A percentile compares a stretch with the other conserved stretches of the same genome.
phyloP scores from a whole-genome alignment of 2,797 vertebrate genomes.

The Melopsittacus undulatus region DNA sequence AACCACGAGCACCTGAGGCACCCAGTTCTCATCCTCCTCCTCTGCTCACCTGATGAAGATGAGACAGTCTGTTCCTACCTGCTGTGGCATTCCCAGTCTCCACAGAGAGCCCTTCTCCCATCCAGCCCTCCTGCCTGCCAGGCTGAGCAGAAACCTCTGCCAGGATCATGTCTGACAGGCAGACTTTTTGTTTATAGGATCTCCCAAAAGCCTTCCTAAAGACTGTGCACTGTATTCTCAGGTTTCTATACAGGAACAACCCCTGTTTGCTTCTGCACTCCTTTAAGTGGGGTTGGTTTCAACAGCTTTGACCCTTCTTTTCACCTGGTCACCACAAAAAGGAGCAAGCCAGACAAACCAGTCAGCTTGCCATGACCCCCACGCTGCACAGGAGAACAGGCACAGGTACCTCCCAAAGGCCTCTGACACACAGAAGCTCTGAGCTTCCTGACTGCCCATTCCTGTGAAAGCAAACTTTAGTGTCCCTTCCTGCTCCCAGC shows the following conservation, averaged over 20 bases:
- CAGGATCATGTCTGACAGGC: background rate
- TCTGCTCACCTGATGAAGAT: background rate
- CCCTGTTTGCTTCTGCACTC: background rate
- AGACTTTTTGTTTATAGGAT: background rate
- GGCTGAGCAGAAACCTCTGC: background rate
- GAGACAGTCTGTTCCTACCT: background rate
- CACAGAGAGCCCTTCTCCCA: background rate
- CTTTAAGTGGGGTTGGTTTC: rapidly evolving
- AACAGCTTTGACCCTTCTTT: background rate
- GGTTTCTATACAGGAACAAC: background rate
- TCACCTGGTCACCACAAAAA: background rate
- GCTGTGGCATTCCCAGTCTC: background rate
- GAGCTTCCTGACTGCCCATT: background rate
- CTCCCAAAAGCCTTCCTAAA: background rate
- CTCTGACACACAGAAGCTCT: background rate
- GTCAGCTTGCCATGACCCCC: background rate
- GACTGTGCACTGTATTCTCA: background rate
- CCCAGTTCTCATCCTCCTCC: conserved; percentile 4
- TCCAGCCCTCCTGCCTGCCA: background rate
- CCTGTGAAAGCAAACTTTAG: background rate
- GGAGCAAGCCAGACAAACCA: background rate
- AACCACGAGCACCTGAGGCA: background rate
- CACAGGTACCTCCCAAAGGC: background rate
- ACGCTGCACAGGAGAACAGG: background rate
- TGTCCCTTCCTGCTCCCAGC: background rate